Evolutionary conservation across 2,113 vertebrate genomes (phyloP).

Genomic region (Trichechus manatus): DNA sequence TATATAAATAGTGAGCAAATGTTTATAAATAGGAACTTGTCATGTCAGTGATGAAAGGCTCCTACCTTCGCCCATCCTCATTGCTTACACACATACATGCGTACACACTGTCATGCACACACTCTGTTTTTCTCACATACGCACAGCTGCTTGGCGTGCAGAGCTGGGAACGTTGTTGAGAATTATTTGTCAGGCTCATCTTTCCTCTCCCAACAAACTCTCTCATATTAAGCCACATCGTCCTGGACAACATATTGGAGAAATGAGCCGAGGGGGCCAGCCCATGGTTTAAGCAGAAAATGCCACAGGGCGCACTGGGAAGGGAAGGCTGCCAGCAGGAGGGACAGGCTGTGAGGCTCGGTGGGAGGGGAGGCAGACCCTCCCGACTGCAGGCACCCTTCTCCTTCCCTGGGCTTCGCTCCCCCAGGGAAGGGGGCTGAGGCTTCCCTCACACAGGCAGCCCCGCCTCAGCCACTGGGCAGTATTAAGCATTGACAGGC

Average conservation of each 20-base stretch:
- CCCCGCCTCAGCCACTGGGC: background rate
- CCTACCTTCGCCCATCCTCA: background rate
- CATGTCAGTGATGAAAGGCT: background rate
- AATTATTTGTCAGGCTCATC: background rate
- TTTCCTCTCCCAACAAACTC: background rate
- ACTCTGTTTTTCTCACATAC: background rate
- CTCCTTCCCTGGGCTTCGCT: background rate
- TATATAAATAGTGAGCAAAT: background rate
- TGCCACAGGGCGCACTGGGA: background rate
- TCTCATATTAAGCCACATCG: background rate
- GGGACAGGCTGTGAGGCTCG: background rate
- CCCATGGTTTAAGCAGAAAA: background rate
- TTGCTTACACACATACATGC: too few species aligned
- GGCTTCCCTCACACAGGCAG: rapidly evolving
- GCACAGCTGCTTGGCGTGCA: background rate
- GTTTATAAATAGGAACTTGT: constrained; percentile 21
- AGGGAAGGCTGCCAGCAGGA: background rate
- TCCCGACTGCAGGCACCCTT: rapidly evolving
- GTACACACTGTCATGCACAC: background rate
- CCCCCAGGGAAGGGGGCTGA: background rate
- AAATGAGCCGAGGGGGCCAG: background rate
- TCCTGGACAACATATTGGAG: rapidly evolving
- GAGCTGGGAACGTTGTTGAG: background rate
- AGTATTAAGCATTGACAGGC: rapidly evolving
- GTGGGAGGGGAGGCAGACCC: too few species aligned